Evolutionary conservation across 2,888 invertebrate genomes (phyloP).

Genomic region (Pardosa pseudoannulata): DNA sequence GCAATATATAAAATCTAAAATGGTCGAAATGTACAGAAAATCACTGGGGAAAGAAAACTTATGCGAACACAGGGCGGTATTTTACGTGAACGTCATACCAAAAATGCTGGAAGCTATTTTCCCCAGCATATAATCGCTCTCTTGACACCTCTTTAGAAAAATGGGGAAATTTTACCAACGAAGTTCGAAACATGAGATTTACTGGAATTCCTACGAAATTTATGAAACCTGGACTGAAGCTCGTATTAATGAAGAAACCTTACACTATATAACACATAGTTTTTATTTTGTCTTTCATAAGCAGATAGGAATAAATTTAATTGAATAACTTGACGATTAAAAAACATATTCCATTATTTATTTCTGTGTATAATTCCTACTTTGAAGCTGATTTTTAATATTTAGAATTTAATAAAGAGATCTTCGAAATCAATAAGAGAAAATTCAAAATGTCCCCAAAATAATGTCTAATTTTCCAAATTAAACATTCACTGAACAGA

Average conservation of each 20-base stretch:
- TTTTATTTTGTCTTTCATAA: no score
- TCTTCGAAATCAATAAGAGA: no score
- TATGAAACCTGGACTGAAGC: not conserved
- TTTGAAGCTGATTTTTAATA: no score
- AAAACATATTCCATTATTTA: no score
- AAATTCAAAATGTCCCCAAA: no score
- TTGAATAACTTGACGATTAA: no score
- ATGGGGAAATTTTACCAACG: slow-evolving; percentile 23
- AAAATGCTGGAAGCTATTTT: slow-evolving; percentile 25
- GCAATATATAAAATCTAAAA: slow-evolving; percentile 15
- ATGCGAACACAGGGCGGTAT: slow-evolving; percentile 16
- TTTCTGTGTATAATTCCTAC: no score
- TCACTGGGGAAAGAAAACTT: slow-evolving; percentile 21
- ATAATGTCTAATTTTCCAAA: no score
- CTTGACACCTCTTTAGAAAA: slow-evolving; percentile 27
- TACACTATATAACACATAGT: not conserved
- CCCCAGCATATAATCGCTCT: slow-evolving; percentile 20
- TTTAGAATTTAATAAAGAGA: no score
- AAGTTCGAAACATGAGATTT: slow-evolving; percentile 18
- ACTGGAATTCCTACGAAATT: slow-evolving; percentile 17
- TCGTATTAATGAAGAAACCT: slow-evolving; percentile 3
- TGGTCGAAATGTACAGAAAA: slow-evolving; percentile 4
- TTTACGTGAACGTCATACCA: slow-evolving; percentile 21
- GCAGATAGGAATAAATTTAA: no score
- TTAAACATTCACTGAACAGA: no score